Base-by-base conservation (phyloP, 2,888 invertebrate genomes). In the Luffia ferchaultella region DNA sequence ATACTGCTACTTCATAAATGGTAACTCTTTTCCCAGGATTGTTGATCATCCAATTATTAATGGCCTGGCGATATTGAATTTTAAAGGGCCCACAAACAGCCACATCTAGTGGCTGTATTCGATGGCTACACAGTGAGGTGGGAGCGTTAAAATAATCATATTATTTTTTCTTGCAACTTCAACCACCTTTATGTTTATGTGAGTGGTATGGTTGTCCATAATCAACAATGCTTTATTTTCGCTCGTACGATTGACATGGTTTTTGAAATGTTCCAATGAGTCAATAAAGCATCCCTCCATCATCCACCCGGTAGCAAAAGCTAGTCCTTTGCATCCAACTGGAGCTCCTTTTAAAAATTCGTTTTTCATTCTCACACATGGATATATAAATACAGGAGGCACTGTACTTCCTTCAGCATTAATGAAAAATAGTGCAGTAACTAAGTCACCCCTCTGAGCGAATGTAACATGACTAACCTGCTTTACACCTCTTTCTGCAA, bases 11-110 rank as follows among this genome's bases (percentile, higher is more conserved):
- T 45, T 45, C 46, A 45, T 19, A 18, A 9, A 45, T 45, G 3
- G 46, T 18, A 5, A 45, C 46, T 17, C 46, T 18, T 45, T 17
- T 7, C n/a, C 46, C 46, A 9, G 46, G 46, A n/a, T 45, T 45
- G 17, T n/a, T 45, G 3, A 18, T 45, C 46, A 45, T 45, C 46
- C 46, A 45, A 18, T 45, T 45, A 20, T 45, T 45, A 9, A 45
- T 45, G 3, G 12, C 18, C n/a, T 45, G 46, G n/a, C 18, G 46
- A 45, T 45, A 45, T 5, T 18, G 46, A 2, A 18, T 45, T 18
- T 45, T 45, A 45, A 45, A 45, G 12, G 46, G 46, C 12, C 46
- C 46, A 17, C 17, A 45, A 18, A 45, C 18, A 5, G 19, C 46
- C n/a, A 45, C 12, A 45, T 45, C 46, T 17, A 45, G 3, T 9